Evolutionary conservation across 2,888 invertebrate genomes (phyloP), one percentile per base, ranked within the genome.

Genomic region (Amphipyra tragopoginis): DNA sequence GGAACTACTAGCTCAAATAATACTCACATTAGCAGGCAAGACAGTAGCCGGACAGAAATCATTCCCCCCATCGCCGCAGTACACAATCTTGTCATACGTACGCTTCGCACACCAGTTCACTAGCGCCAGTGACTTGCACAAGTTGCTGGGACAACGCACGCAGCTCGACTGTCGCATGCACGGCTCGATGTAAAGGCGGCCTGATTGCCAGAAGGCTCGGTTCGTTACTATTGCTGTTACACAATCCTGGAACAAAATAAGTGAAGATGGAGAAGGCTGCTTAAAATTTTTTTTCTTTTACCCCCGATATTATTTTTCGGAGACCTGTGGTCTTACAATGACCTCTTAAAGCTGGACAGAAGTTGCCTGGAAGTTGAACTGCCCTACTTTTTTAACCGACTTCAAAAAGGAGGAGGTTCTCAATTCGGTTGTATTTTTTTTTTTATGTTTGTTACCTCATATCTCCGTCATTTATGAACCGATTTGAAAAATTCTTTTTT

Each of bases 61-160:
- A 51, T 94, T 94, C 40, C 92, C 76, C 0, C 94, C 94, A 38
- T 94, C 94, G 0, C 94, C 94, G 0, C 80, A 72, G 69, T 94
- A 94, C 9, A 90, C 80, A 0, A 92, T 51, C 6, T 62, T 6
- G 38, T 50, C 11, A 55, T 60, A 83, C 11, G 59, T n/a, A 5
- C 74, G 74, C 10, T 61, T 45, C 0, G 79, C 59, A 58, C 87
- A 80, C 88, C 89, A 92, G 79, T 90, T 83, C 13, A 86, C 86
- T 0, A 94, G 84, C 38, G 93, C 93, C 0, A 87, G 67, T 0
- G 88, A 86, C 88, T 94, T 94, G 90, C 94, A 94, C 73, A 94
- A 63, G 85, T 94, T 94, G 56, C 58, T 57, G 0, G 94, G 94
- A 13, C 94, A 94, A 5, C 87, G 81, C 0, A 77, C 0, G 64